Conservation (phyloP, 2,888 invertebrate genomes). For the Eupithecia subfuscata region DNA sequence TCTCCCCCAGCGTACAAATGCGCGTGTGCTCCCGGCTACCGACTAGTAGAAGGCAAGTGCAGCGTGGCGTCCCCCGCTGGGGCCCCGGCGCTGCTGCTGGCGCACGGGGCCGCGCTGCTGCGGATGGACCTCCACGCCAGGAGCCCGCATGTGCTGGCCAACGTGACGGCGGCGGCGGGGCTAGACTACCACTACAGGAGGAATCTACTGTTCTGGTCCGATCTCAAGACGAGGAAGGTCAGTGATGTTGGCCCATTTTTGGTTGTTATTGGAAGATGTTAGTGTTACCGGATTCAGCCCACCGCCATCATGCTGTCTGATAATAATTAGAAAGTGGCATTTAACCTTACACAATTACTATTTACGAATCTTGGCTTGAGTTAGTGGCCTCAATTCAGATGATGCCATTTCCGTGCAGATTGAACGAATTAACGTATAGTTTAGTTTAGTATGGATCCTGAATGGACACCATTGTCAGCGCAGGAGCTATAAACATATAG, state of each 20-base stretch:
- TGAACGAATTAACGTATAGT: no score
- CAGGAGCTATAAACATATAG: no score
- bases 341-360: no score
- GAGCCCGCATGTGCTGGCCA: conserved; percentile 86
- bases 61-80: conserved; percentile 85
- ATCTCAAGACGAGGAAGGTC: conserved; percentile 93
- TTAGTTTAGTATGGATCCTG: no score
- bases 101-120: conserved; percentile 86
- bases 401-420: no score
- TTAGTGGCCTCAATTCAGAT: no score
- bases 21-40: conserved; percentile 92
- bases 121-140: conserved; percentile 88
- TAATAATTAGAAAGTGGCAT: no score
- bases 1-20: conserved; percentile 87
- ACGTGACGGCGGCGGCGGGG: conserved; percentile 93
- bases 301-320: no score
- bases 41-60: conserved; percentile 82
- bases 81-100: conserved; percentile 77
- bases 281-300: background rate
- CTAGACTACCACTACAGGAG: conserved; percentile 92
- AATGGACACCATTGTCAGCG: no score
- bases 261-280: conserved; percentile 9
- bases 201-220: conserved; percentile 94
- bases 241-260: background rate
- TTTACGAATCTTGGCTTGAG: no score